These are phyloP conservation scores for Glaucidium brasilianum DNA, from an alignment of 2,113 vertebrate genomes.

Conservation along the genomic window DNA sequence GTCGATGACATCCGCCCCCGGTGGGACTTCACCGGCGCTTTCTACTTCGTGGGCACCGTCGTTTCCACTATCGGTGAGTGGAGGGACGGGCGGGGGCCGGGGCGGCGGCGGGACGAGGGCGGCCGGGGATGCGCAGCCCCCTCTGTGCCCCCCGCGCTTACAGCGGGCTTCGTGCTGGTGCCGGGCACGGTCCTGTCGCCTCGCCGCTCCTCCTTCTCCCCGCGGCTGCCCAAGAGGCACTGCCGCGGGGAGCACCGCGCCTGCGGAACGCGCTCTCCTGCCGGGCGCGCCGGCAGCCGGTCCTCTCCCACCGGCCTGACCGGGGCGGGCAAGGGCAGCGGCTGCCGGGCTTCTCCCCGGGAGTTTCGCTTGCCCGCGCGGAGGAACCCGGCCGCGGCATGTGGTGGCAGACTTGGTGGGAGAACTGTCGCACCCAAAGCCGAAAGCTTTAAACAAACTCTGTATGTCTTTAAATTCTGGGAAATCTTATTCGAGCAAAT, in stretches of 20 bases:
- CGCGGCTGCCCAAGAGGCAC: neutral
- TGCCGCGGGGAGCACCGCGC: neutral
- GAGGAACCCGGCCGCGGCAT: neutral
- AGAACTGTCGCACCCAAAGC: neutral
- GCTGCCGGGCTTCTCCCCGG: neutral
- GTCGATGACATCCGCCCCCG: constrained; percentile 85
- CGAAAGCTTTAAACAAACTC: neutral
- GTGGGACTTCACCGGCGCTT: constrained; percentile 94
- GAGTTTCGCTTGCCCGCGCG: no score
- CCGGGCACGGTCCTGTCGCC: neutral
- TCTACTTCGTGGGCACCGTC: constrained; percentile 96
- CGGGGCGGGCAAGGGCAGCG: neutral
- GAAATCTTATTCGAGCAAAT: neutral
- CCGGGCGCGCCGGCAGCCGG: neutral
- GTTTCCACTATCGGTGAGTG: constrained; percentile 95
- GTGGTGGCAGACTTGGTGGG: neutral
- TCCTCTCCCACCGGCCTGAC: neutral
- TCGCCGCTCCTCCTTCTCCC: neutral
- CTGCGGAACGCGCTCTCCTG: rapidly evolving
- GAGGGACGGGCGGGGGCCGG: neutral
- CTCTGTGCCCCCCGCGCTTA: no score
- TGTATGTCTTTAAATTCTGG: neutral
- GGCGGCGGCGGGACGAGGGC: neutral
- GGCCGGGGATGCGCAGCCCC: neutral
- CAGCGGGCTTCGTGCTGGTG: neutral